Evolutionary conservation across 2,888 invertebrate genomes (phyloP), one percentile per base, ranked within the genome.

Genomic region (Euspilapteryx auroguttella): DNA sequence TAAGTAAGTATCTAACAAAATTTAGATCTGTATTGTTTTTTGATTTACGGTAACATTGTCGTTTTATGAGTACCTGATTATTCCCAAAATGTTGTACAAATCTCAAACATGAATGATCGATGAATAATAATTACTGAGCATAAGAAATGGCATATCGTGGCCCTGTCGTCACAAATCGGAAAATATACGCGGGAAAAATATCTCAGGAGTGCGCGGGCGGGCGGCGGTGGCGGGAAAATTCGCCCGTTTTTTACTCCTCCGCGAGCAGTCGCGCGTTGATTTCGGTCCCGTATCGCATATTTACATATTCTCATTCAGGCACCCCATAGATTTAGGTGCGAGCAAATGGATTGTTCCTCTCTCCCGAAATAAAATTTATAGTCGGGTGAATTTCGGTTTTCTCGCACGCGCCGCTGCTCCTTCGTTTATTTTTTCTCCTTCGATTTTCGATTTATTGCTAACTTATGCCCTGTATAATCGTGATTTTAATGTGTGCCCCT

Each of bases 391-490:
- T 47, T 42, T 51, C 49, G 56, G 52, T 50, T 58, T 61, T 62
- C 47, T 53, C 38, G 43, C 41, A 26, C 26, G 26, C 26, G 17
- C 28, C 11, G 14, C 14, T 12, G 25, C 12, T 12, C 6, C 9
- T 14, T 10, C 12, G 10, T 14, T n/a, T 25, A 24, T 21, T 9
- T 14, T 45, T 33, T 55, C 53, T 44, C 45, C 49, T 47, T 49
- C 65, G 56, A 62, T 61, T 55, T 51, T 50, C 53, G 64, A 71
- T 71, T 65, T 71, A 69, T 69, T 51, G 68, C 50, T 45, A 63
- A 66, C 66, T 69, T 68, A 68, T 63, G 64, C 59, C 57, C 50
- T 44, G 57, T 58, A 66, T 69, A 71, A 75, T 73, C 73, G 65
- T 55, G 65, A 66, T 73, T 75, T 73, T 73, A 75, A 75, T 69